phyloP scores from a whole-genome alignment of 2,113 vertebrate genomes.

The Indicator indicator region DNA sequence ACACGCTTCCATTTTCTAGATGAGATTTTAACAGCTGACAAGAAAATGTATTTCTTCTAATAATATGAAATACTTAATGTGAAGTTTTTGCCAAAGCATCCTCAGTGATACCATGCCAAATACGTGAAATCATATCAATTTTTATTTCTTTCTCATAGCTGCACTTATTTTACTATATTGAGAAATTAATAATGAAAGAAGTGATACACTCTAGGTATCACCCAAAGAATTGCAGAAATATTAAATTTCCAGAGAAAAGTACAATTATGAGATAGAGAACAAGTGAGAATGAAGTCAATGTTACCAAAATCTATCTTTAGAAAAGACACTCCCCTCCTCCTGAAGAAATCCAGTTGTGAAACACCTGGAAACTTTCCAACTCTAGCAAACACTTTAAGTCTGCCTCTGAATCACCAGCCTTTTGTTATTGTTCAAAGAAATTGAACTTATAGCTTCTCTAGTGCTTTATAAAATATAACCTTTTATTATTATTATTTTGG shows the following conservation, averaged over 20 bases:
- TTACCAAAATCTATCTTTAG: not conserved
- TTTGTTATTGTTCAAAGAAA: not conserved
- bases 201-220: not conserved
- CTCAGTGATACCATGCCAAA: not conserved
- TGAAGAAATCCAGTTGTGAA: not conserved
- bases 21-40: not conserved
- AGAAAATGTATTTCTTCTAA: not conserved
- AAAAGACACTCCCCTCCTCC: not conserved
- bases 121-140: not conserved
- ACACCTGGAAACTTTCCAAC: not conserved
- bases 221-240: not conserved
- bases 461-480: not conserved
- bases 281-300: not conserved
- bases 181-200: not conserved
- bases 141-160: not conserved
- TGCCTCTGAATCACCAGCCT: not conserved
- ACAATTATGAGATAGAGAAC: not conserved
- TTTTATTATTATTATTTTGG: too few species aligned
- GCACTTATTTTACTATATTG: not conserved
- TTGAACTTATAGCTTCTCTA: not conserved
- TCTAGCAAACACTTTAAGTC: not conserved
- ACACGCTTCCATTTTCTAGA: not conserved
- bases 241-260: not conserved
- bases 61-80: not conserved
- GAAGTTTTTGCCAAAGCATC: not conserved